Conservation (phyloP, 2,113 vertebrate genomes). For the Strix aluco region DNA sequence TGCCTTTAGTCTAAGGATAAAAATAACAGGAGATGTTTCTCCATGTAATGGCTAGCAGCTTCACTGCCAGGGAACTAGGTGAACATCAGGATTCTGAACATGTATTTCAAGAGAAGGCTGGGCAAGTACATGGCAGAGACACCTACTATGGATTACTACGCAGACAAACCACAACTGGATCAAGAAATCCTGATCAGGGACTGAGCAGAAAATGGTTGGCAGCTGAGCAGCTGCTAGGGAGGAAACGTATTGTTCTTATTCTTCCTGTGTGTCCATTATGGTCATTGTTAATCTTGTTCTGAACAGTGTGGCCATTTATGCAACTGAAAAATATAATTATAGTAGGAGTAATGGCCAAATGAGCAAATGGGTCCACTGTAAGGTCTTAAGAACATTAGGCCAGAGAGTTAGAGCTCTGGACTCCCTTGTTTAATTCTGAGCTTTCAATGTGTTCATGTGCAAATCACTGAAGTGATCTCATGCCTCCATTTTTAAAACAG, state of each 20-base stretch:
- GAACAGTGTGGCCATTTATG: neutral
- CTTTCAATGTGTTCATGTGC: neutral
- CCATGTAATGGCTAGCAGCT: neutral
- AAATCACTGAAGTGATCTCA: neutral
- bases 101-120: neutral
- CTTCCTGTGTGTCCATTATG: neutral
- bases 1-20: neutral
- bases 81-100: neutral
- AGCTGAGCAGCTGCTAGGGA: neutral
- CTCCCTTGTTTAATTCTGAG: neutral
- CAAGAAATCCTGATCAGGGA: neutral
- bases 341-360: neutral
- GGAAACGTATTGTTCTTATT: neutral
- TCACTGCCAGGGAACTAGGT: neutral
- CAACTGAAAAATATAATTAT: neutral
- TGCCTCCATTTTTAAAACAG: neutral
- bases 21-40: neutral
- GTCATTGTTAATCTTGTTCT: neutral
- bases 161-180: neutral
- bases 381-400: neutral
- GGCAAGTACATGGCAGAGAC: neutral
- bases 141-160: neutral
- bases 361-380: neutral
- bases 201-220: neutral
- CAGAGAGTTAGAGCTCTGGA: neutral